Evolutionary conservation across 2,888 invertebrate genomes (phyloP).

Genomic region (Aspidapion aeneum): DNA sequence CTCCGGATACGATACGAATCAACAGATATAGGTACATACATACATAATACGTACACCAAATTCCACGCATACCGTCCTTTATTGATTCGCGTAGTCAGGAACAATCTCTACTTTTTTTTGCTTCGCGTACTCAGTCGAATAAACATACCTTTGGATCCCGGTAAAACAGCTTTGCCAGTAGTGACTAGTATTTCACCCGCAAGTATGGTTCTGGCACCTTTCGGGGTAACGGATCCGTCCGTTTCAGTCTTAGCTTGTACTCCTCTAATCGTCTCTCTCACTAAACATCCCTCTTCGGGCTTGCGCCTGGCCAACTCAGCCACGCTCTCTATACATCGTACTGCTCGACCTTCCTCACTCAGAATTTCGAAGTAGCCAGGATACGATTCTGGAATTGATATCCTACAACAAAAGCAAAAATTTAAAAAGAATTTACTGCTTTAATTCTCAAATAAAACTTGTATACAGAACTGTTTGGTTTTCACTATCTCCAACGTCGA

Average conservation of each 20-base stretch:
- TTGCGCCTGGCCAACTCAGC: conserved; percentile 75
- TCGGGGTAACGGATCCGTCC: conserved; percentile 61
- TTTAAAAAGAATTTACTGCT: too few species aligned
- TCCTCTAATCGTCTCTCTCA: conserved; percentile 73
- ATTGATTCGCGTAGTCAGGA: too few species aligned
- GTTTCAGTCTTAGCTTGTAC: conserved; percentile 59
- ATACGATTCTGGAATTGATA: conserved; percentile 88
- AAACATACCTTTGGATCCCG: conserved; percentile 56
- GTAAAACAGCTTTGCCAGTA: conserved; percentile 65
- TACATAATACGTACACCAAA: too few species aligned
- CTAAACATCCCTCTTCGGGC: conserved; percentile 71
- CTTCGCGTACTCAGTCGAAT: too few species aligned
- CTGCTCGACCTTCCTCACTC: conserved; percentile 90
- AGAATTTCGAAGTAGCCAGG: conserved; percentile 91
- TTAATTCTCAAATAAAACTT: too few species aligned
- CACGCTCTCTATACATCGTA: conserved; percentile 86
- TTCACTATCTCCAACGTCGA: too few species aligned
- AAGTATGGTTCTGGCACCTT: conserved; percentile 70
- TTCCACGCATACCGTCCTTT: too few species aligned
- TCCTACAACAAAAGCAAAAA: conserved; percentile 74
- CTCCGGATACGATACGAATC: too few species aligned
- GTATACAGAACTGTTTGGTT: too few species aligned
- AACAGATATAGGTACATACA: too few species aligned
- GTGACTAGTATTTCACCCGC: conserved; percentile 79
- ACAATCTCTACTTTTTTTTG: too few species aligned